Conservation (phyloP, 1,140 invertebrate genomes). For the Hypsibius dujardini region DNA sequence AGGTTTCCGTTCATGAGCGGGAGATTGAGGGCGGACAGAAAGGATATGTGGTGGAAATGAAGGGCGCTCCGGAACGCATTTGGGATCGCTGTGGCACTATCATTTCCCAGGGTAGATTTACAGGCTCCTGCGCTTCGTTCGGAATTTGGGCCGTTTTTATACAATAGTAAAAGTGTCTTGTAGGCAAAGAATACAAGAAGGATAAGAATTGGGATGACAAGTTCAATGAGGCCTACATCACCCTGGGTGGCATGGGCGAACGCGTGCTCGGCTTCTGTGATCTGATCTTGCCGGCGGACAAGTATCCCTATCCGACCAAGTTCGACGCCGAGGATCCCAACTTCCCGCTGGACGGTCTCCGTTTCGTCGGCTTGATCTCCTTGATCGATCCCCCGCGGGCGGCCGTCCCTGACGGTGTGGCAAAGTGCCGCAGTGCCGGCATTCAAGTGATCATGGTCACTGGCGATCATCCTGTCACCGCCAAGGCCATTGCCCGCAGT, state of each 20-base stretch:
- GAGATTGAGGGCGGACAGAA: conserved; percentile 18
- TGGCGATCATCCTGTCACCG: conserved; percentile 63
- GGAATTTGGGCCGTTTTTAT: too few species aligned
- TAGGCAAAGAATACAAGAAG: neutral
- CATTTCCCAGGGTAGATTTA: too few species aligned
- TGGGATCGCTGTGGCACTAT: conserved; percentile 18
- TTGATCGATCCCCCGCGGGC: conserved; percentile 61
- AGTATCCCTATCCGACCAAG: conserved; percentile 35
- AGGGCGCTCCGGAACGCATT: conserved; percentile 18
- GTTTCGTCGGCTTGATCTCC: conserved; percentile 57
- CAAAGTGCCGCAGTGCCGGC: conserved; percentile 50
- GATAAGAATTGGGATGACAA: conserved; percentile 3
- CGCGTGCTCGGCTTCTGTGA: conserved; percentile 38
- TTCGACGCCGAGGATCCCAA: conserved; percentile 49
- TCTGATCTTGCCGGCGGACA: conserved; percentile 32
- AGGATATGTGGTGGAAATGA: conserved; percentile 14
- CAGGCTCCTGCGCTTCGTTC: too few species aligned
- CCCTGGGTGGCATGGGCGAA: conserved; percentile 12
- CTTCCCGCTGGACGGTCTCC: conserved; percentile 48
- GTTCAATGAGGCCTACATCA: conserved; percentile 14
- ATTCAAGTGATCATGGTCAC: conserved; percentile 48
- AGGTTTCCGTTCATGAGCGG: conserved; percentile 17
- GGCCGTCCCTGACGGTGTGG: conserved; percentile 51
- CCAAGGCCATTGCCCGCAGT: conserved; percentile 51
- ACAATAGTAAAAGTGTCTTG: too few species aligned